Evolutionary conservation across 2,113 vertebrate species (phyloP).

Genomic region (Aegithalos caudatus): DNA sequence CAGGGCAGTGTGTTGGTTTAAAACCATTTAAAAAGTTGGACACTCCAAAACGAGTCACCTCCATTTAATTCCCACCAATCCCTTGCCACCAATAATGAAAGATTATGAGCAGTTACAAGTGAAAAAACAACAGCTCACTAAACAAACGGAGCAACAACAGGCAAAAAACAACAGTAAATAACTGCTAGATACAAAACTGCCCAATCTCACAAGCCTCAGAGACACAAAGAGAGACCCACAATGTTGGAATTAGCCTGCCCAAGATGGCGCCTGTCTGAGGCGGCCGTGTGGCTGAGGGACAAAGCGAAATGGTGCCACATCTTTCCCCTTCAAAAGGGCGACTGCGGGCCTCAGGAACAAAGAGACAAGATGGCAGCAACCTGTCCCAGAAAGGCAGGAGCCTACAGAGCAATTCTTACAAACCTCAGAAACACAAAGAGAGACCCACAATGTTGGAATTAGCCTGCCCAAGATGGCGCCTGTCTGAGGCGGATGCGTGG

Average conservation of each 20-base stretch:
- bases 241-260: background rate
- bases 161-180: background rate
- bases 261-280: background rate
- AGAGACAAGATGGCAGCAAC: background rate
- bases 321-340: background rate
- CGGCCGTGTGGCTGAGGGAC: rapidly evolving
- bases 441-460: background rate
- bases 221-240: background rate
- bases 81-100: background rate
- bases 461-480: background rate
- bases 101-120: background rate
- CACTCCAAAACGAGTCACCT: background rate
- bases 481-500: rapidly evolving
- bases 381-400: background rate
- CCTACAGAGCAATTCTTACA: background rate
- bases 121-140: background rate
- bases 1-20: background rate
- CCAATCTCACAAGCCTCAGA: rapidly evolving
- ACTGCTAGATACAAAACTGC: background rate
- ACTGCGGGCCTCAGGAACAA: rapidly evolving
- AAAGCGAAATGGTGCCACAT: background rate
- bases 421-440: rapidly evolving
- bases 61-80: too few species aligned
- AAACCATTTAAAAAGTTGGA: background rate
- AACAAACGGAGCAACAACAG: background rate